phyloP scores from a whole-genome alignment of 2,888 invertebrate genomes.

The Rhamnusium bicolor region DNA sequence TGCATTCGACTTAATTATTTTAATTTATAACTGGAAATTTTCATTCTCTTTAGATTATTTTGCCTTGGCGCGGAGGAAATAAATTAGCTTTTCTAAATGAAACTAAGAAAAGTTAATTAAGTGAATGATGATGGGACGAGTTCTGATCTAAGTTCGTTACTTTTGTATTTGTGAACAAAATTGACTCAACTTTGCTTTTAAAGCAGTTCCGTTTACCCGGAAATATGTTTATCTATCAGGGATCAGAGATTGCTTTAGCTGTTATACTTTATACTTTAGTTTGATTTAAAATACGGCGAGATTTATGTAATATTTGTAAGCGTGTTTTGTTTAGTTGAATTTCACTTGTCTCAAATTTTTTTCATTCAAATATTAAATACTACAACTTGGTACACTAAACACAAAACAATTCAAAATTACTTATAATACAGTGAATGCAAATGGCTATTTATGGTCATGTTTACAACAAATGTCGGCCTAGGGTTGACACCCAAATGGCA shows the following conservation, averaged over 20 bases:
- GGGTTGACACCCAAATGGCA: too few relatives aligned
- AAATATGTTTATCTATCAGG: conserved; percentile 48
- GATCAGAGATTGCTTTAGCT: conserved; percentile 21
- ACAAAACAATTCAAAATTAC: too few relatives aligned
- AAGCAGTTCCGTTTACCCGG: conserved; percentile 38
- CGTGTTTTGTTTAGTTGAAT: background rate
- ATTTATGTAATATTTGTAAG: conserved; percentile 6
- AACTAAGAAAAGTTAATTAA: conserved; percentile 66
- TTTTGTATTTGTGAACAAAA: conserved; percentile 55
- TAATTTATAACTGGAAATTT: conserved; percentile 63
- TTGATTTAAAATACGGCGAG: background rate
- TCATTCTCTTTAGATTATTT: conserved; percentile 62
- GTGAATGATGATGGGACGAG: conserved; percentile 60
- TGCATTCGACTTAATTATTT: conserved; percentile 64
- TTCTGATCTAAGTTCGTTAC: conserved; percentile 56
- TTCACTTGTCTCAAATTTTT: background rate
- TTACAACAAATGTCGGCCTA: too few relatives aligned
- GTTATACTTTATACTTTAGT: conserved; percentile 1
- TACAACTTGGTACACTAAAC: too few relatives aligned
- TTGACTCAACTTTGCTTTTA: conserved; percentile 54
- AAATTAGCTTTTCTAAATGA: conserved; percentile 65
- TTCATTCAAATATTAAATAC: too few relatives aligned
- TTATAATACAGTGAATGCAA: too few relatives aligned
- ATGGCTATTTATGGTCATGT: too few relatives aligned
- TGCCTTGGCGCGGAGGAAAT: conserved; percentile 62